Evolutionary conservation across 2,888 invertebrate genomes (phyloP).

Genomic region (Melikaiella ostensackeni): DNA sequence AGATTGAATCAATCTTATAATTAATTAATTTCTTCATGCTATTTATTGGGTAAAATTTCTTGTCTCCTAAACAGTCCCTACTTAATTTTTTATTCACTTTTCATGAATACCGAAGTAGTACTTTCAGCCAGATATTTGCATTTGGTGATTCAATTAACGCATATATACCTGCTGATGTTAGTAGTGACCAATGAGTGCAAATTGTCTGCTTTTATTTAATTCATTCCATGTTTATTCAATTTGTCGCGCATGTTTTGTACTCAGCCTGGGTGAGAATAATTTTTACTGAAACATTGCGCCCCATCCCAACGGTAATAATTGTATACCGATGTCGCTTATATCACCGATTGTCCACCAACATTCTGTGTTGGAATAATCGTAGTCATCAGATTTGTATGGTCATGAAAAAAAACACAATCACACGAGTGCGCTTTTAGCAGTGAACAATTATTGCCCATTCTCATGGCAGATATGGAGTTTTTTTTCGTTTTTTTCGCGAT

Average conservation of each 20-base stretch:
- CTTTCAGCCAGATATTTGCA: constrained; percentile 28
- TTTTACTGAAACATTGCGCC: not conserved
- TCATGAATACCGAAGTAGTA: not conserved
- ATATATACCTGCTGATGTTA: constrained; percentile 15
- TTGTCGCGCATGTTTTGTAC: constrained; percentile 6
- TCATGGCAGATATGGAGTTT: not conserved
- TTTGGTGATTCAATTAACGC: constrained; percentile 17
- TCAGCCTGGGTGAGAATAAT: not conserved
- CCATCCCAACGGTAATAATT: constrained; percentile 18
- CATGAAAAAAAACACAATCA: constrained; percentile 4
- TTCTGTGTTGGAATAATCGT: not conserved
- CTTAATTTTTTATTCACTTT: not conserved
- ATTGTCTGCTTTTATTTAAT: constrained; percentile 13
- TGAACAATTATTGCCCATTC: not conserved
- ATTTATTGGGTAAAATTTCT: not conserved
- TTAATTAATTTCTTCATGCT: too few species aligned
- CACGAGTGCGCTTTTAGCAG: not conserved
- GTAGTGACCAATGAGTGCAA: not conserved
- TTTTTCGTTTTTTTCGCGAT: not conserved
- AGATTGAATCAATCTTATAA: too few species aligned
- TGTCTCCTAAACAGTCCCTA: not conserved
- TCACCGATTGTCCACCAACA: not conserved
- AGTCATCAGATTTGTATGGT: constrained; percentile 14
- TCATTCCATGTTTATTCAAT: constrained; percentile 31
- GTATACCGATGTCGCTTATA: constrained; percentile 10